A percentile compares a stretch with the other conserved stretches of the same genome.
Evolutionary conservation across 2,888 invertebrate genomes (phyloP).

Genomic region (Parnassius mnemosyne): DNA sequence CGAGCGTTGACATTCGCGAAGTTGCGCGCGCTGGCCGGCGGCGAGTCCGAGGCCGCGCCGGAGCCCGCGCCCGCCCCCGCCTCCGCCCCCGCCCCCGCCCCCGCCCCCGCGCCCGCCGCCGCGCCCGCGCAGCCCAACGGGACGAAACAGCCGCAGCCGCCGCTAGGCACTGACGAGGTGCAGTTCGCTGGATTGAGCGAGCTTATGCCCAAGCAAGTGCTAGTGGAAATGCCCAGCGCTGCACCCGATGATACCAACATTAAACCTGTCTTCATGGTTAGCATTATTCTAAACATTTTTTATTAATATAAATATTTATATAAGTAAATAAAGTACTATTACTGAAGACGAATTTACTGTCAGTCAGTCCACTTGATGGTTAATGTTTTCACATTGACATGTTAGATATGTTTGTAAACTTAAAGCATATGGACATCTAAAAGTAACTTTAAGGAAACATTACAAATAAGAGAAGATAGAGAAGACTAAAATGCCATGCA

Average conservation of each 20-base stretch:
- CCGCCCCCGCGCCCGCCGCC: slow-evolving; percentile 32
- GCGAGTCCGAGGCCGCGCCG: slow-evolving; percentile 33
- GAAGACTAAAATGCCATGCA: too few relatives aligned
- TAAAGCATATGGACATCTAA: too few relatives aligned
- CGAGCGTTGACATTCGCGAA: slow-evolving; percentile 89
- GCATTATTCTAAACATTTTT: slow-evolving; percentile 15
- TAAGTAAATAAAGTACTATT: too few relatives aligned
- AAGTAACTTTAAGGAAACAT: too few relatives aligned
- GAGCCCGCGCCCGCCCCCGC: slow-evolving; percentile 40
- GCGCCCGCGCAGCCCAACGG: slow-evolving; percentile 36
- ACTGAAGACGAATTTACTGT: too few relatives aligned
- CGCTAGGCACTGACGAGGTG: slow-evolving; percentile 63
- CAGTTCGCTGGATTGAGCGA: slow-evolving; percentile 76
- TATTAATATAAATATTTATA: too few relatives aligned
- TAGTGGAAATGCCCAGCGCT: slow-evolving; percentile 85
- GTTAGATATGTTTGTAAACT: too few relatives aligned
- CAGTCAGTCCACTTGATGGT: too few relatives aligned
- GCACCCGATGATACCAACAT: slow-evolving; percentile 53
- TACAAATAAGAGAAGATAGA: too few relatives aligned
- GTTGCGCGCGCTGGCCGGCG: slow-evolving; percentile 81
- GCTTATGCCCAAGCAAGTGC: slow-evolving; percentile 86
- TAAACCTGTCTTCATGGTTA: slow-evolving; percentile 82
- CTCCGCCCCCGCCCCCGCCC: slow-evolving; percentile 49
- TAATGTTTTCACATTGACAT: too few relatives aligned
- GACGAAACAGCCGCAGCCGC: slow-evolving; percentile 35